Evolutionary conservation across 1,140 invertebrate species (phyloP).

Genomic region (Papilio polytes): DNA sequence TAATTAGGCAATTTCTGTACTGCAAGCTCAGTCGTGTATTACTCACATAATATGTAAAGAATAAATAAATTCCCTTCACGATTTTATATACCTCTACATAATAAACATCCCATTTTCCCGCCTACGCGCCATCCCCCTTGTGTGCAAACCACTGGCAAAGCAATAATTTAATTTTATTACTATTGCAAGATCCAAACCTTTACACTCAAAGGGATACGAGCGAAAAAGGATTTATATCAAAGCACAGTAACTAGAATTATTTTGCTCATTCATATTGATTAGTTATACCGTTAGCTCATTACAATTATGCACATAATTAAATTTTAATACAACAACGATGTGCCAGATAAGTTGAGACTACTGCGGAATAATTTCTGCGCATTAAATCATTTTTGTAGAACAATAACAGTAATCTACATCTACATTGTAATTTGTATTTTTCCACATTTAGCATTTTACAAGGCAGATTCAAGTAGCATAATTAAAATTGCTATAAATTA

Average conservation of each 20-base stretch:
- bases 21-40: no score
- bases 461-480: neutral
- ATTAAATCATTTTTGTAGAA: conserved; percentile 34
- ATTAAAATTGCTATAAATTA: neutral
- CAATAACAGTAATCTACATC: conserved; percentile 26
- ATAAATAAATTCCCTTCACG: no score
- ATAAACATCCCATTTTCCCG: neutral
- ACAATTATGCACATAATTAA: conserved; percentile 34
- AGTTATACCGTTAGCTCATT: neutral
- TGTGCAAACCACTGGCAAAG: neutral
- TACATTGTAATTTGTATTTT: neutral
- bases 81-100: no score
- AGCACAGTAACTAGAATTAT: neutral
- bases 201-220: neutral
- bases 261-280: conserved; percentile 28
- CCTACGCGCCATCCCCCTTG: neutral
- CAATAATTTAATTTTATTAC: conserved; percentile 9
- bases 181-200: neutral
- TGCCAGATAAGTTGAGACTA: conserved; percentile 15
- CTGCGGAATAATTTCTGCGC: conserved; percentile 28
- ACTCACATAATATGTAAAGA: no score
- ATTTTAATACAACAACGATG: conserved; percentile 20
- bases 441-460: neutral
- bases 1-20: no score
- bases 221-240: neutral